Evolutionary conservation across 2,797 vertebrate genomes (phyloP), one percentile per base, ranked within the genome.

Genomic region (Bradypodion ventrale): DNA sequence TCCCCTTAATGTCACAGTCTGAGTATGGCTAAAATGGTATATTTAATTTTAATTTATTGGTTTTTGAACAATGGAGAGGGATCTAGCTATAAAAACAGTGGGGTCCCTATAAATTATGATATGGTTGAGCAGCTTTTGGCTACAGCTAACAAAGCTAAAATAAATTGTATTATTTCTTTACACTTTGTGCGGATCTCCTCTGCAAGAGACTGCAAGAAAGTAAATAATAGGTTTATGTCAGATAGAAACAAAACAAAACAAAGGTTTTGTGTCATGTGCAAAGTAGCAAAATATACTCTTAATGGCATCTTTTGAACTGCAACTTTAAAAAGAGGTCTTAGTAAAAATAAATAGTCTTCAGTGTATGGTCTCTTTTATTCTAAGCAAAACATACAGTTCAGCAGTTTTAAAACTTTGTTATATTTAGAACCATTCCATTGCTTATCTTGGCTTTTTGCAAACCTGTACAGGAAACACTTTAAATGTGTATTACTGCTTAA

Each of bases 11-110:
- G 46, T 35, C 21, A 80, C 46, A 59, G 65, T 68, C 27, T 65
- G 37, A 2, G 13, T 10, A 75, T 25, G 32, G 21, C 2, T 65
- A 29, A 44, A 77, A 70, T 19, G 9, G 35, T 35, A 7, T 29
- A 77, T 35, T n/a, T 29, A 60, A 77, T 27, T 69, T 59, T 29
- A 70, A 84, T 35, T 12, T 25, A 3, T 68, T 3, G 37, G 60
- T 60, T 70, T 60, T 78, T 70, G 42, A 72, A 49, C 19, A 65
- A 66, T 15, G 32, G 37, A 75, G 46, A 10, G 12, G 29, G 59
- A 80, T 75, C 37, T 62, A 59, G 60, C 42, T 75, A 32, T 75
- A 68, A 32, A 80, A 60, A 59, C 68, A 80, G 68, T 68, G 29
- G 8, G 59, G 80, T 80, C 75, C 52, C 40, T 35, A 13, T 44